A percentile compares a stretch with the other conserved stretches of the same genome.
Conservation (phyloP, 1,140 invertebrate genomes). For the Cyphomyrmex costatus region DNA sequence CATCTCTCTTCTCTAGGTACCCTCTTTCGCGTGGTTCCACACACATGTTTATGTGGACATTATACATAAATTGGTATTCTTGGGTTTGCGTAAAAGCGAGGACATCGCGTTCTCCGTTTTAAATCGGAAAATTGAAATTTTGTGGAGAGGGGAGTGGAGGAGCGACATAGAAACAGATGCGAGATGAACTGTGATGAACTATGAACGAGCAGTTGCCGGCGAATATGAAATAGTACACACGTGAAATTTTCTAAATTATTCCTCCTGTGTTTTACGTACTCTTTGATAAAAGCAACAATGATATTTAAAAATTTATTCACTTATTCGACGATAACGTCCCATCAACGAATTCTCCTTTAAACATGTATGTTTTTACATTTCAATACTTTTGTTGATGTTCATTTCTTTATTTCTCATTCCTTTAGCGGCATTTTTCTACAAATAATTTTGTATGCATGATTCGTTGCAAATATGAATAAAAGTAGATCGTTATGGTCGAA, state of each 20-base stretch:
- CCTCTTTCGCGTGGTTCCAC: not conserved
- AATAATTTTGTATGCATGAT: not conserved
- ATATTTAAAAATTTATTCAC: not conserved
- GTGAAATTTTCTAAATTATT: not conserved
- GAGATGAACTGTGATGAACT: conserved; percentile 16
- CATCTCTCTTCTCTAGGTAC: not conserved
- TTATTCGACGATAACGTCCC: not conserved
- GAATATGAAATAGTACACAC: not conserved
- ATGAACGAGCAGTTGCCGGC: not conserved
- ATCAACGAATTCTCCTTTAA: not conserved
- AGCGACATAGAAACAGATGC: conserved; percentile 20
- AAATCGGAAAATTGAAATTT: conserved; percentile 26
- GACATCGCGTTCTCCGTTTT: not conserved
- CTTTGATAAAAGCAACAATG: not conserved
- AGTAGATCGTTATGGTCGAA: not conserved
- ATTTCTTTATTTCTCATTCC: not conserved
- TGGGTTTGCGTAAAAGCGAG: conserved; percentile 2
- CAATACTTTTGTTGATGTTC: not conserved
- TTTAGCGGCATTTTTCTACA: not conserved
- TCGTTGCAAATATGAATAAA: conserved; percentile 18
- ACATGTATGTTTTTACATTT: not conserved
- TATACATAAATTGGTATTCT: conserved; percentile 27
- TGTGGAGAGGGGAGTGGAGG: not conserved
- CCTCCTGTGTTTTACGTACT: not conserved
- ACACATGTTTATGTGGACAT: not conserved